Base-by-base conservation (phyloP, 2,888 invertebrate species). In the Euproctis similis region DNA sequence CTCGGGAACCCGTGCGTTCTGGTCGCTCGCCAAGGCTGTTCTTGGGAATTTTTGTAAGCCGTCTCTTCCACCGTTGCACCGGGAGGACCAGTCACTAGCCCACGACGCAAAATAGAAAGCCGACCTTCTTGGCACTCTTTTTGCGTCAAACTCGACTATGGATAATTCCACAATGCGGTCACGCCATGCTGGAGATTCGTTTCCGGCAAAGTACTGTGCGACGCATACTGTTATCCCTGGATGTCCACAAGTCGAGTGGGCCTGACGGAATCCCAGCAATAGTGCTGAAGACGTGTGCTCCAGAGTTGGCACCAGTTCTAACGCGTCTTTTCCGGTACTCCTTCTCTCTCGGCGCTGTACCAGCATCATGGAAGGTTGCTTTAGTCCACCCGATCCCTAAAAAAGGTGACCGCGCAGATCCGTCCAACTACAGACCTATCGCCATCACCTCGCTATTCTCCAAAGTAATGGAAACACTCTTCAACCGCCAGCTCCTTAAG, bases 241-340 rank as follows among this genome's bases (percentile, higher is more conserved):
- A 30, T 10, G 13, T 25, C 3, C 20, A 13, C 9, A 30, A 30
- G 12, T 8, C 14, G 12, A 25, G 24, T 20, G 30, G 30, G 21
- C 21, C 30, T 6, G 30, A 19, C 12, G 25, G 14, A 9, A 19
- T 30, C 13, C 30, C 30, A 7, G 30, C 30, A 8, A 11, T 25
- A 17, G 25, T 25, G 1, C 25, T 25, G 7, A 16, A 11, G 10
- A 25, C 16, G 16, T 29, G 29, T 12, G 29, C 18, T 7, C 18
- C 17, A 4, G 18, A 29, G 8, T 18, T 29, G 24, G 4, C 25
- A 5, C 12, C 26, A 7, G 12, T 19, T 3, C 19, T 26, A 4
- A 26, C 20, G 19, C 26, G 26, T 16, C 12, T 26, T 6, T 26
- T 19, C 26, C n/a, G n/a, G n/a, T n/a, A n/a, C n/a, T n/a, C n/a